Evolutionary conservation across 2,888 invertebrate genomes (phyloP), one percentile per base, ranked within the genome.

Genomic region (Willowsia nigromaculata): DNA sequence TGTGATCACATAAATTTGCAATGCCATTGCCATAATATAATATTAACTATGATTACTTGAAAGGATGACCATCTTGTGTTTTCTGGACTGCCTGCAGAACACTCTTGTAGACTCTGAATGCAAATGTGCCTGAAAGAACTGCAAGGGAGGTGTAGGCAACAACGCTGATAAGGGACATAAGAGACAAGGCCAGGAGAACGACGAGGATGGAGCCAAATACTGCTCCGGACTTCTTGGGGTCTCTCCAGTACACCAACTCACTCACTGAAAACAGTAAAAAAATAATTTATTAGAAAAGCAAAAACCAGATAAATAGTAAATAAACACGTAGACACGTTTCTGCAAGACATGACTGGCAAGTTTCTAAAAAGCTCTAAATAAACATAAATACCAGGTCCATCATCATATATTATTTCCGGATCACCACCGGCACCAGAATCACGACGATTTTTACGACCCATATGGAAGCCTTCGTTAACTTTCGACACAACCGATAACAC

Each of bases 221-320:
- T 93, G 97, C 96, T 93, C 98, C 99, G 92, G 98, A 97, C 95
- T 97, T 98, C 95, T 97, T 97, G 93, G 98, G 97, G 95, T 98
- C 97, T 93, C 99, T 96, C 99, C 99, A 99, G 95, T 99, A 99
- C 94, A 99, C 97, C 94, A 99, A 95, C 94, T 98, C 97, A 95
- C 98, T 97, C 96, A 98, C 98, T 98, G 95, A 9, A 96, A 96
- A 93, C 40, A 53, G 22, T 74, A 53, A 78, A 62, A 25, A 56
- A 30, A 56, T 56, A 9, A 56, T 1, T n/a, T n/a, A 56, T 33
- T 18, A 22, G 13, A 80, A 30, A 33, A 56, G n/a, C 15, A 27
- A 13, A 15, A 50, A 40, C 3, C 22, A 74, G 5, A 22, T 37
- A 33, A n/a, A n/a, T 65, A 37, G 68, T 18, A 40, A 43, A 1